Percentiles rank a stretch among this genome's conserved stretches.
Evolutionary conservation across 1,140 invertebrate species (phyloP).

Genomic region (Monomorium pharaonis): DNA sequence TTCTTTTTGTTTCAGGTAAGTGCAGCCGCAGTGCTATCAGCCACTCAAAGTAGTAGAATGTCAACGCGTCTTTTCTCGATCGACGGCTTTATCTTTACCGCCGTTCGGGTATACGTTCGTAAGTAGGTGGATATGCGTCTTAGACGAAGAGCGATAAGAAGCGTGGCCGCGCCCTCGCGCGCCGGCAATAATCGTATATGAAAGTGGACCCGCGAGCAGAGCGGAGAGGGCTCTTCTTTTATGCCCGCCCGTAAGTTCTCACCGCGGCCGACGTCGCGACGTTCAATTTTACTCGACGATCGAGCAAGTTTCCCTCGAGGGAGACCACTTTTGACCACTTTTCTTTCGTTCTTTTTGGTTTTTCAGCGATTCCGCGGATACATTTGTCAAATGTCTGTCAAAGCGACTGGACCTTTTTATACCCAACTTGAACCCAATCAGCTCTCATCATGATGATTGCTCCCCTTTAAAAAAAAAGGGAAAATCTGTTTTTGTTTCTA

Average conservation of each 20-base stretch:
- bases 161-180: slow-evolving; percentile 32
- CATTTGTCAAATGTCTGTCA: slow-evolving; percentile 3
- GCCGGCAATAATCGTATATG: slow-evolving; percentile 43
- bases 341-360: neutral
- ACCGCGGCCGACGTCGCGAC: slow-evolving; percentile 23
- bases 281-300: slow-evolving; percentile 4
- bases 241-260: slow-evolving; percentile 58
- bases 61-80: slow-evolving; percentile 47
- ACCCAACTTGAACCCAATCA: neutral
- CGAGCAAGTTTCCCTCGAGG: neutral
- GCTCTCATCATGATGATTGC: neutral
- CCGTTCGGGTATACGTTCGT: slow-evolving; percentile 33
- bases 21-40: slow-evolving; percentile 57
- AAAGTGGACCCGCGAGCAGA: slow-evolving; percentile 60
- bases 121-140: slow-evolving; percentile 67
- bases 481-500: neutral
- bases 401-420: neutral
- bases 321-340: neutral
- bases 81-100: slow-evolving; percentile 61
- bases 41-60: slow-evolving; percentile 54
- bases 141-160: slow-evolving; percentile 31
- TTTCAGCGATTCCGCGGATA: neutral
- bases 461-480: neutral
- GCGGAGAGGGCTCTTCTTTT: slow-evolving; percentile 64
- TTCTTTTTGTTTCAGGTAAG: slow-evolving; percentile 80